These are phyloP conservation scores for Drosophila mojavensis DNA, from an alignment of 1,140 invertebrate species.

Conservation along the genomic window DNA sequence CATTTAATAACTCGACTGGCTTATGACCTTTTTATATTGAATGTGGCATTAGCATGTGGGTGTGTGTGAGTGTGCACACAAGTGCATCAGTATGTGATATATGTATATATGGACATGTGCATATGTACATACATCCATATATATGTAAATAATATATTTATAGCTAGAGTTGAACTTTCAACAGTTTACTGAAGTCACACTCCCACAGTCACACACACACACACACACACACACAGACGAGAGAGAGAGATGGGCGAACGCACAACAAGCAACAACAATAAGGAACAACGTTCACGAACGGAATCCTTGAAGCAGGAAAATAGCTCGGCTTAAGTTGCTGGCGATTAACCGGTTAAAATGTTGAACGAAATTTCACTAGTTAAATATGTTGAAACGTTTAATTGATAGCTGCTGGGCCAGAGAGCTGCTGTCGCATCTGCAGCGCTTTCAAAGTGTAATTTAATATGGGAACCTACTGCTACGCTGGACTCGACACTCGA, in stretches of 20 bases:
- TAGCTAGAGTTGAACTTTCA: background rate
- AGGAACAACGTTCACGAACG: background rate
- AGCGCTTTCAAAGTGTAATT: constrained; percentile 32
- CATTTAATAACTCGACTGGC: background rate
- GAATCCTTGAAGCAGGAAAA: background rate
- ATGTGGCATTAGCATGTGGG: background rate
- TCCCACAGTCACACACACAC: constrained; percentile 2
- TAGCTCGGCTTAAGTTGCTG: background rate
- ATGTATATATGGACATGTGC: constrained; percentile 4
- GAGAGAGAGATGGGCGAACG: background rate
- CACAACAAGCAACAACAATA: constrained; percentile 12
- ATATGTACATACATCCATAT: background rate
- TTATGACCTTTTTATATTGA: constrained; percentile 2
- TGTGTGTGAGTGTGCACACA: background rate
- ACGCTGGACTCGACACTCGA: constrained; percentile 14
- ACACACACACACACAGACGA: background rate
- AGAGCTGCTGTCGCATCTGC: constrained; percentile 14
- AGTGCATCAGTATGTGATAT: background rate
- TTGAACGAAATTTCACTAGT: background rate
- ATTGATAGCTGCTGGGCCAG: background rate
- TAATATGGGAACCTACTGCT: constrained; percentile 25
- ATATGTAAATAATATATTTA: background rate
- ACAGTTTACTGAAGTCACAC: background rate
- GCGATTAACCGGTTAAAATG: constrained; percentile 2
- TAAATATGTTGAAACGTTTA: constrained; percentile 3